Evolutionary conservation across 1,140 invertebrate species (phyloP).

Genomic region (Thaumatotibia leucotreta): DNA sequence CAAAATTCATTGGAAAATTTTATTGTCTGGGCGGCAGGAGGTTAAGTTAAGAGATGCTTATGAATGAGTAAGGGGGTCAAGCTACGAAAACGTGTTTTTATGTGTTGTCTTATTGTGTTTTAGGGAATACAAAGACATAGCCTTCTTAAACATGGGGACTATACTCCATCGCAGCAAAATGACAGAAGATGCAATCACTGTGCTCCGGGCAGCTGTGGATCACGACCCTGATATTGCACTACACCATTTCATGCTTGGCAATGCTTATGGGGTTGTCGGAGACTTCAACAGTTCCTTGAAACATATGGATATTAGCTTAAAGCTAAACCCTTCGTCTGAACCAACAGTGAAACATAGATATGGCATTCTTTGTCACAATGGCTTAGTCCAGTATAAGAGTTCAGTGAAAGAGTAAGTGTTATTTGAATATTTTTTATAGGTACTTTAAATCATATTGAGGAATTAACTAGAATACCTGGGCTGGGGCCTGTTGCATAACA

Average conservation of each 20-base stretch:
- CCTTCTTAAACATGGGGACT: constrained; percentile 88
- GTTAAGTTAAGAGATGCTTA: no score
- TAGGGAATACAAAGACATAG: constrained; percentile 86
- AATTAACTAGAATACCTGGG: no score
- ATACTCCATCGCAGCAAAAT: constrained; percentile 86
- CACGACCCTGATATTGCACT: constrained; percentile 84
- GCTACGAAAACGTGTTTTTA: background rate
- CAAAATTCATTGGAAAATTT: no score
- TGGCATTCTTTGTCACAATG: constrained; percentile 83
- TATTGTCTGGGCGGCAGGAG: no score
- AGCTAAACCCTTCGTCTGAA: constrained; percentile 74
- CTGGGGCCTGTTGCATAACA: no score
- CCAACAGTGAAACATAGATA: constrained; percentile 79
- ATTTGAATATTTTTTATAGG: constrained; percentile 1
- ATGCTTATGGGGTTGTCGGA: constrained; percentile 83
- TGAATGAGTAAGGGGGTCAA: no score
- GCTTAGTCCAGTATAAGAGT: constrained; percentile 81
- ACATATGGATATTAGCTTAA: constrained; percentile 84
- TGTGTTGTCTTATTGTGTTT: constrained; percentile 27
- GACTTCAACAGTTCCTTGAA: constrained; percentile 80
- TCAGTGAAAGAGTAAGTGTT: constrained; percentile 82
- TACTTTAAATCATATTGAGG: no score
- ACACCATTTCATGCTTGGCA: constrained; percentile 88
- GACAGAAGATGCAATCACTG: constrained; percentile 86
- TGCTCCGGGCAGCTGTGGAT: constrained; percentile 88